Evolutionary conservation across 2,888 invertebrate genomes (phyloP).

Genomic region (Microchrysa polita): DNA sequence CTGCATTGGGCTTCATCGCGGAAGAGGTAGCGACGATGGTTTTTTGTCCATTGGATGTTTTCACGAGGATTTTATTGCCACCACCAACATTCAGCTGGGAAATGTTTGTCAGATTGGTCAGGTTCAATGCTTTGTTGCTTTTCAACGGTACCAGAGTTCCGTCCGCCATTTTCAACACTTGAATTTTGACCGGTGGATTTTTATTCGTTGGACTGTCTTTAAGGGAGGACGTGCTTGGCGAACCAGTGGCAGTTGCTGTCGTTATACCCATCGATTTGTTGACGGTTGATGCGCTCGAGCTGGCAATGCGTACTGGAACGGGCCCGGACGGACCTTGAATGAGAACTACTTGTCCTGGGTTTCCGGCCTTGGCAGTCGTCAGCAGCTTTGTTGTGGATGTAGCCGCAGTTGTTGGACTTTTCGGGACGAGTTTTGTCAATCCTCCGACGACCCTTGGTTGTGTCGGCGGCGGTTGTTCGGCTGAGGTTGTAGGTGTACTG

Average conservation of each 20-base stretch:
- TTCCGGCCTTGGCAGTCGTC: conserved; percentile 17
- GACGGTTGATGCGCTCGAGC: conserved; percentile 6
- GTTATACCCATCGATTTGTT: background rate
- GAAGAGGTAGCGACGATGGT: background rate
- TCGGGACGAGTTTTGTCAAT: conserved; percentile 47
- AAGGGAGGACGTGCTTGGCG: background rate
- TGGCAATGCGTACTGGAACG: conserved; percentile 47
- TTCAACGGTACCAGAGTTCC: conserved; percentile 55
- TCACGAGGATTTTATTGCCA: conserved; percentile 22
- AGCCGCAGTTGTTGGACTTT: conserved; percentile 31
- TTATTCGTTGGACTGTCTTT: conserved; percentile 17
- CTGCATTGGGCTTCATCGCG: background rate
- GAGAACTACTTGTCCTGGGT: conserved; percentile 47
- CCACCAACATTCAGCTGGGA: conserved; percentile 32
- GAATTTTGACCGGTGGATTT: conserved; percentile 54
- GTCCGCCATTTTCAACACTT: conserved; percentile 56
- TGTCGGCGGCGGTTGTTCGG: background rate
- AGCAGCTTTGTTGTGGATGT: conserved; percentile 16
- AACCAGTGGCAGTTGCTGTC: background rate
- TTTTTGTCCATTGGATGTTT: conserved; percentile 27
- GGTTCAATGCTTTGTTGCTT: conserved; percentile 50
- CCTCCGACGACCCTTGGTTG: conserved; percentile 21
- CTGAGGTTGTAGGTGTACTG: background rate
- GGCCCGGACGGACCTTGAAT: conserved; percentile 49
- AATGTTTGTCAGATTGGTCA: conserved; percentile 46